A percentile compares a stretch with the other conserved stretches of the same genome.
Evolutionary conservation across 1,140 invertebrate species (phyloP).

Genomic region (Apolygus lucorum): DNA sequence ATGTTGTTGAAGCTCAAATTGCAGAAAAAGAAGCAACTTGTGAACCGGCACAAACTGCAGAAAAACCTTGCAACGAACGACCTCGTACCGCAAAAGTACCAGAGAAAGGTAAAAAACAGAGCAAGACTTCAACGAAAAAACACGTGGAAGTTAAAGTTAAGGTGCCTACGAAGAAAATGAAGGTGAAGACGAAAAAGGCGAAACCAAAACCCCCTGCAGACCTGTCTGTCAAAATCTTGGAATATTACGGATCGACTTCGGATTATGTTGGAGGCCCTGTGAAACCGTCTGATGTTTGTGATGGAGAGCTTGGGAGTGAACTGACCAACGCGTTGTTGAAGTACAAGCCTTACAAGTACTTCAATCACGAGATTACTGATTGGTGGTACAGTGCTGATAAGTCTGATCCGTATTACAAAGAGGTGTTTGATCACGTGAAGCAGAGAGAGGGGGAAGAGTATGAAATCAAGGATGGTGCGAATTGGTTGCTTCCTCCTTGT

Average conservation of each 20-base stretch:
- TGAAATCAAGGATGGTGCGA: neutral
- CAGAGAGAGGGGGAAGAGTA: neutral
- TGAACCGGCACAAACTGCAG: no score
- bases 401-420: neutral
- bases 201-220: no score
- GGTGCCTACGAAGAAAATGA: no score
- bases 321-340: neutral
- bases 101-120: no score
- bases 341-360: neutral
- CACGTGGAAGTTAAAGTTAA: no score
- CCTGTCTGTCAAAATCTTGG: neutral
- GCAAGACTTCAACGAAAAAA: no score
- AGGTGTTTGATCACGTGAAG: neutral
- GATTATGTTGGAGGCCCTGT: neutral
- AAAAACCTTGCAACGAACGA: no score
- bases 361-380: neutral
- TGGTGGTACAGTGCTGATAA: neutral
- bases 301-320: no score
- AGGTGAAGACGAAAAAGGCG: neutral
- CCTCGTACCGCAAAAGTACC: no score
- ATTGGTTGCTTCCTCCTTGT: neutral
- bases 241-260: neutral
- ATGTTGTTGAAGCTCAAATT: no score
- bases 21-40: no score
- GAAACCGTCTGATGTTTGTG: no score